Percentiles rank a stretch among this genome's conserved stretches.
phyloP scores from a whole-genome alignment of 92 coral and sea anemone species.

The Porites cylindrica region DNA sequence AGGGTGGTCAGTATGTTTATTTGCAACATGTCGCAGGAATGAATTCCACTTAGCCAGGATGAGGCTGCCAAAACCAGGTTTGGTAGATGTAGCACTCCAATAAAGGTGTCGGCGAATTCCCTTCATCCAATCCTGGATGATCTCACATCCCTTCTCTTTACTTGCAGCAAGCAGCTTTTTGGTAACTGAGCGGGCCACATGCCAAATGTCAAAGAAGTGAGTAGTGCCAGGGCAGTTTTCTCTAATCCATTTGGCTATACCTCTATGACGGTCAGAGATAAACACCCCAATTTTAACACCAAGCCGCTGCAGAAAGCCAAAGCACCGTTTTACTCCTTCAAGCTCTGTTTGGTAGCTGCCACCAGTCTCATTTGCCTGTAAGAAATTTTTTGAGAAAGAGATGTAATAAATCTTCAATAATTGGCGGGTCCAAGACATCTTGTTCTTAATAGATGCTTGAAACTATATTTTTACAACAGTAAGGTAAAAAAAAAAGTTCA shows the following conservation, averaged over 20 bases:
- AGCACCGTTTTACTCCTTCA: slow-evolving; percentile 41
- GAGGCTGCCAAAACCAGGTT: slow-evolving; percentile 59
- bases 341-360: slow-evolving; percentile 52
- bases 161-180: slow-evolving; percentile 32
- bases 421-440: no score
- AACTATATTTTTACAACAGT: no score
- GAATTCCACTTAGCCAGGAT: slow-evolving; percentile 79
- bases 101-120: slow-evolving; percentile 54
- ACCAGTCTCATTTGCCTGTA: slow-evolving; percentile 34
- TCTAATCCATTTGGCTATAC: slow-evolving; percentile 43
- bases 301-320: background rate
- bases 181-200: slow-evolving; percentile 25
- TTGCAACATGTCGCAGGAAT: slow-evolving; percentile 69
- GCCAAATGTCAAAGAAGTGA: slow-evolving; percentile 48
- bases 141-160: slow-evolving; percentile 48
- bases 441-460: no score
- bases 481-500: no score
- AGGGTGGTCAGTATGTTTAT: slow-evolving; percentile 70
- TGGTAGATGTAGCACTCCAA: slow-evolving; percentile 80
- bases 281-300: slow-evolving; percentile 12
- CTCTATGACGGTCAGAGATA: slow-evolving; percentile 47
- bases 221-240: background rate
- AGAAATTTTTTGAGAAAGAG: background rate
- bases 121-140: slow-evolving; percentile 57
- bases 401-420: no score